A percentile compares a stretch with the other conserved stretches of the same genome.
Evolutionary conservation across 1,140 invertebrate genomes (phyloP).

Genomic region (Chymomyza costata): DNA sequence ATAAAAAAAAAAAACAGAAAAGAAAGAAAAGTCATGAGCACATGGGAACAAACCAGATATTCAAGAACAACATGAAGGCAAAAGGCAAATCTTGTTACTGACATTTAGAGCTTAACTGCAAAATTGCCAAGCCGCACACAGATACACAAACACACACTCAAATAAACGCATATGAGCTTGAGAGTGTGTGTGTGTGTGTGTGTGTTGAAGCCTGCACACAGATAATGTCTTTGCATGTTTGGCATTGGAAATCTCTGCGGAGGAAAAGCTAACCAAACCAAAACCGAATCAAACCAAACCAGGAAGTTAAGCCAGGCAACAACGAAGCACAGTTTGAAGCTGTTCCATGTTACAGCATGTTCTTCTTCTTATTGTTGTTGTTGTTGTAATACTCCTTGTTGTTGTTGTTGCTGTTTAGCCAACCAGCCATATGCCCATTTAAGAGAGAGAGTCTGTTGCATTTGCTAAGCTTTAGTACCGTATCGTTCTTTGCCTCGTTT

Average conservation of each 20-base stretch:
- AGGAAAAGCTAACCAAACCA: too few relatives aligned
- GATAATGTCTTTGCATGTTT: constrained; percentile 67
- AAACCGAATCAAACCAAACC: constrained; percentile 30
- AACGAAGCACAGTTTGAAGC: not conserved
- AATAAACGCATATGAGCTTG: too few relatives aligned
- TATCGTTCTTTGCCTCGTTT: too few relatives aligned
- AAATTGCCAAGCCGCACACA: not conserved
- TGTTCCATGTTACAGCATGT: too few relatives aligned
- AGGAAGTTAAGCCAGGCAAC: constrained; percentile 43
- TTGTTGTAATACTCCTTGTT: too few relatives aligned
- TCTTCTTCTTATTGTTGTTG: too few relatives aligned
- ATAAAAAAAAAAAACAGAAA: too few relatives aligned
- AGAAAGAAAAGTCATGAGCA: too few relatives aligned
- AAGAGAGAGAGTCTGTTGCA: too few relatives aligned
- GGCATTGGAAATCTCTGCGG: constrained; percentile 51
- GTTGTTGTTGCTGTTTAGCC: too few relatives aligned
- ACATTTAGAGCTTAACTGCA: constrained; percentile 15
- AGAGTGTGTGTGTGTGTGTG: constrained; percentile 29
- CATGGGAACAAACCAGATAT: constrained; percentile 52
- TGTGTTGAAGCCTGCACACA: constrained; percentile 31
- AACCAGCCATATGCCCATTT: too few relatives aligned
- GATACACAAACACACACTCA: constrained; percentile 27
- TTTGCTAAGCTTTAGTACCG: too few relatives aligned
- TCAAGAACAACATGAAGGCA: not conserved
- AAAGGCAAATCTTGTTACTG: constrained; percentile 18